These are phyloP conservation scores for Cygnus buccinator DNA, from an alignment of 2,113 vertebrate genomes.

Conservation along the genomic window DNA sequence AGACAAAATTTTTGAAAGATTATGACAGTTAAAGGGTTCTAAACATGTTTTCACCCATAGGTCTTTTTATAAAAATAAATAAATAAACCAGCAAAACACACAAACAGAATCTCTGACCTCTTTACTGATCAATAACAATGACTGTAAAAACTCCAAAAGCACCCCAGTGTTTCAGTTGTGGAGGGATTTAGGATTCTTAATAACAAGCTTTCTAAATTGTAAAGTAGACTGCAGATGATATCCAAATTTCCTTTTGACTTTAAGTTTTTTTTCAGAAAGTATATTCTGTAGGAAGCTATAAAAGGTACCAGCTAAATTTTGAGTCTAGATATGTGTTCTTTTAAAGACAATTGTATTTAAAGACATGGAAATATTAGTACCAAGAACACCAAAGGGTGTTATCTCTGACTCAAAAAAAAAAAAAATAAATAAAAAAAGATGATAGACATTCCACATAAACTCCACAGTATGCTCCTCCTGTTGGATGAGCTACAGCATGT, in stretches of 20 bases:
- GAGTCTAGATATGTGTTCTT: not conserved
- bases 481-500: not conserved
- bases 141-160: not conserved
- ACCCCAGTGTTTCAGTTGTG: not conserved
- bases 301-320: not conserved
- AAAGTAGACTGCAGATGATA: not conserved
- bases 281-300: not conserved
- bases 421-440: not conserved
- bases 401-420: not conserved
- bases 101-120: not conserved
- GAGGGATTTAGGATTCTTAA: not conserved
- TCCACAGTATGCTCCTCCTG: not conserved
- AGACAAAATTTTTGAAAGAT: not conserved
- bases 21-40: not conserved
- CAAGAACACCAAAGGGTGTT: not conserved
- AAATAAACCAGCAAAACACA: accelerated
- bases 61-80: not conserved
- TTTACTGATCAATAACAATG: not conserved
- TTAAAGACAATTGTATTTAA: not conserved
- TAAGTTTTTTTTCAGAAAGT: not conserved
- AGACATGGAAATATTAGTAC: not conserved
- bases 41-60: not conserved
- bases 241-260: not conserved
- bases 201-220: not conserved
- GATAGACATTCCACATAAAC: not conserved